phyloP scores from a whole-genome alignment of 2,888 invertebrate genomes.

The Phaedon cochleariae region DNA sequence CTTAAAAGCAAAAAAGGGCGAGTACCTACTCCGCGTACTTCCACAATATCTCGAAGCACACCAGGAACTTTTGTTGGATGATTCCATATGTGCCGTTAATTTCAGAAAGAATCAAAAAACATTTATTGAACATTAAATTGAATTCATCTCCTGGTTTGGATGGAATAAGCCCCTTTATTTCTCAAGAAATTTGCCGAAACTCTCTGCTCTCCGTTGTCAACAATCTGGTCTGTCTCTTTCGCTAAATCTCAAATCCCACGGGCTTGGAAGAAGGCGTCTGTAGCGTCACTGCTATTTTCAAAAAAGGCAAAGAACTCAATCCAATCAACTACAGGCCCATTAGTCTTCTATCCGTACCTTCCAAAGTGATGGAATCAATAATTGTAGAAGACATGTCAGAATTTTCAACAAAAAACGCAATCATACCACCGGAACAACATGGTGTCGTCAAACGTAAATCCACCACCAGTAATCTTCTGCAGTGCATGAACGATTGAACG shows the following conservation, averaged over 20 bases:
- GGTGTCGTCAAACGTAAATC: conserved; percentile 16
- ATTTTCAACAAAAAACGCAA: not conserved
- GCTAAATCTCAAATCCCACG: conserved; percentile 1
- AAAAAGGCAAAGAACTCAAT: conserved; percentile 1
- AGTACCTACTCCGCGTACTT: too few species aligned
- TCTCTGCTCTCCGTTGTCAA: not conserved
- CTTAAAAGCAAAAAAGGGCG: too few species aligned
- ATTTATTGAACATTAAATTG: too few species aligned
- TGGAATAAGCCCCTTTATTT: conserved; percentile 3
- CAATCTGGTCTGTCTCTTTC: not conserved
- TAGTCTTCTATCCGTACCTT: not conserved
- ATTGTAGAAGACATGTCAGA: not conserved
- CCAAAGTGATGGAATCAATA: not conserved
- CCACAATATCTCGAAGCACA: too few species aligned
- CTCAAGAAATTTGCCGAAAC: not conserved
- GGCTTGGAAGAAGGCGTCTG: conserved; percentile 3
- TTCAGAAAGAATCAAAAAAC: too few species aligned
- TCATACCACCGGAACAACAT: conserved; percentile 9
- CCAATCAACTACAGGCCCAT: conserved; percentile 10
- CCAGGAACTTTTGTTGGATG: too few species aligned
- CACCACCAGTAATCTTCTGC: conserved; percentile 13
- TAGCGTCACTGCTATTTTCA: conserved; percentile 7
- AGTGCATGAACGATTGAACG: conserved; percentile 12
- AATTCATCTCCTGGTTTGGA: conserved; percentile 4
- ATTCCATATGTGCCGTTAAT: too few species aligned